Percentiles rank a stretch among this genome's conserved stretches.
Conservation (phyloP, 2,113 vertebrate species). For the Bothrops jararaca region DNA sequence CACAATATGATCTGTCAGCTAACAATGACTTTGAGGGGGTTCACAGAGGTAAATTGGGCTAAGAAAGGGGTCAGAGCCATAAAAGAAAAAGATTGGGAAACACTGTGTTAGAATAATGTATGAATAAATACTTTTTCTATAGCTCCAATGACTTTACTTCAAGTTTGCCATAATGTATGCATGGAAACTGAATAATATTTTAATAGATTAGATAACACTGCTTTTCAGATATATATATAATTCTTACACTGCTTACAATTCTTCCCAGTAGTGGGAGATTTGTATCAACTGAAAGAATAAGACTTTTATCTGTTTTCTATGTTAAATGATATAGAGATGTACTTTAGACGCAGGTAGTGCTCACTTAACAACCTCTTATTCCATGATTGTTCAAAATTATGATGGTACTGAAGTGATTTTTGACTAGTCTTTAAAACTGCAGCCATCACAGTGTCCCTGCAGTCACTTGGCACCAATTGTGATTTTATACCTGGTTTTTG, state of each 20-base stretch:
- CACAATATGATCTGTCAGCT: too few species aligned
- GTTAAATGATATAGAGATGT: not conserved
- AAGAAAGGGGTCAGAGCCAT: too few species aligned
- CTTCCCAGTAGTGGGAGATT: not conserved
- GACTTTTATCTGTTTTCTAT: not conserved
- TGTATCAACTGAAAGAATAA: not conserved
- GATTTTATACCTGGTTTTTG: not conserved
- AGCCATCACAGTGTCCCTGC: not conserved
- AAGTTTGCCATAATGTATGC: not conserved
- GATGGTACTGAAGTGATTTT: not conserved
- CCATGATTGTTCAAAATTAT: not conserved
- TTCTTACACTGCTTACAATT: not conserved
- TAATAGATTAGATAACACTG: not conserved
- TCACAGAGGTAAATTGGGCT: too few species aligned
- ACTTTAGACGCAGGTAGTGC: not conserved
- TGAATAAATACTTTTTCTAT: not conserved
- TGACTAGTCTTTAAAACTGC: not conserved
- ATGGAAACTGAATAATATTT: not conserved
- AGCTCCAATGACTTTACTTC: not conserved
- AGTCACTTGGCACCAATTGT: not conserved
- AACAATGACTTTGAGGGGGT: too few species aligned
- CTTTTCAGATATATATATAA: not conserved
- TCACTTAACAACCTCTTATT: not conserved
- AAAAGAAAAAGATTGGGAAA: too few species aligned
- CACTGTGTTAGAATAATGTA: not conserved